phyloP scores from a whole-genome alignment of 2,888 invertebrate genomes.

The Dryomyza anilis region DNA sequence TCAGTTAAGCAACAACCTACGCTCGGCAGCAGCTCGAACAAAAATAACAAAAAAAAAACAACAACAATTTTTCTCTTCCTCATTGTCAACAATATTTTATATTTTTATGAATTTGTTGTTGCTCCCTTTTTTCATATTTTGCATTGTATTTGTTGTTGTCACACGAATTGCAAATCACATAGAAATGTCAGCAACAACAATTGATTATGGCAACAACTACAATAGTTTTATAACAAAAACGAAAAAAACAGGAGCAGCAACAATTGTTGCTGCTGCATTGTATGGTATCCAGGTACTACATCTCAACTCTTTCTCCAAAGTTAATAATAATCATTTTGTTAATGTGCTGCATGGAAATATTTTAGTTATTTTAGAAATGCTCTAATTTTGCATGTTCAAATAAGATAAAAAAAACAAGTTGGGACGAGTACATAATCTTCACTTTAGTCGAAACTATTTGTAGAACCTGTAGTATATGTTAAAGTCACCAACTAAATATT shows the following conservation, averaged over 20 bases:
- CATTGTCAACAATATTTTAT: neutral
- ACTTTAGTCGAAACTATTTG: too few relatives aligned
- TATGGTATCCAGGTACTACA: neutral
- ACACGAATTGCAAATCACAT: neutral
- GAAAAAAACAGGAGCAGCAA: neutral
- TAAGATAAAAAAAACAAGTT: too few relatives aligned
- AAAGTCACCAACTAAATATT: too few relatives aligned
- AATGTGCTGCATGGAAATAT: neutral
- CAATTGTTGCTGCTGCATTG: neutral
- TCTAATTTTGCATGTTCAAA: too few relatives aligned
- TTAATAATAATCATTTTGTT: conserved; percentile 8
- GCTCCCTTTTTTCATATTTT: neutral
- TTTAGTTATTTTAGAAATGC: too few relatives aligned
- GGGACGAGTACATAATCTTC: too few relatives aligned
- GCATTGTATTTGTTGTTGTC: neutral
- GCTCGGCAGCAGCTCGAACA: neutral
- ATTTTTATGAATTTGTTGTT: neutral
- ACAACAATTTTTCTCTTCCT: neutral
- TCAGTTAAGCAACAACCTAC: neutral
- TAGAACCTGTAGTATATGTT: too few relatives aligned
- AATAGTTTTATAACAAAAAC: conserved; percentile 1
- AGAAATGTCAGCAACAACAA: neutral
- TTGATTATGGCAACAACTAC: neutral
- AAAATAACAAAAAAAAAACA: neutral
- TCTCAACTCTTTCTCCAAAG: neutral